Evolutionary conservation across 2,113 vertebrate species (phyloP), one percentile per base, ranked within the genome.

Genomic region (Scalopus aquaticus): DNA sequence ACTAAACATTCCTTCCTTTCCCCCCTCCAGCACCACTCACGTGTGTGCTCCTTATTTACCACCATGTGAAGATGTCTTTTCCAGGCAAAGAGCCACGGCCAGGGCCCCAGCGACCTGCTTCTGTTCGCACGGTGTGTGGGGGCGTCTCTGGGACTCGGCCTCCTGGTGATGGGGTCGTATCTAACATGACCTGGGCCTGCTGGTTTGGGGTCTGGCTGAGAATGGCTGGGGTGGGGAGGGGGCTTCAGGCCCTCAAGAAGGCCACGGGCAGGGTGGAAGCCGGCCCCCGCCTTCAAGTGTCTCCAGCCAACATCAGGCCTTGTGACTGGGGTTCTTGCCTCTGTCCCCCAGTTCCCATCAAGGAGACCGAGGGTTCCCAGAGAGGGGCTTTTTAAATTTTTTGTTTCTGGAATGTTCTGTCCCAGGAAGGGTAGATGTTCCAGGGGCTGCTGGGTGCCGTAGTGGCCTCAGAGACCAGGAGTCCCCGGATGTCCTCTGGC

Each of bases 331-430:
- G 28, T 35, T 91, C 81, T 24, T 0, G 5, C 39, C 82, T 37
- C 19, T 28, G 35, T 5, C 74, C 76, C 32, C 3, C 6, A 22
- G 81, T 54, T 72, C 64, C 49, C 84, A 72, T 54, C 22, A 30
- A 4, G 37, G 20, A 58, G 42, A n/a, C 65, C 78, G 26, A 30
- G 19, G 6, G 32, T 28, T 76, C 86, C 60, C 54, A 35, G 81
- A 90, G 72, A 82, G 86, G 77, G 77, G 56, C n/a, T 88, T 94
- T 90, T 81, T 78, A 79, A 26, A 26, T 22, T 30, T 60, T 72
- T 62, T 17, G 17, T 84, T 95, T 91, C 94, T 95, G 89, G 85
- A 94, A 94, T 89, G 44, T 91, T 93, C 93, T 93, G 35, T 86
- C 81, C 64, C 51, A 51, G 83, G 69, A 78, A 95, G 86, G 16